Conservation (phyloP, 1,140 invertebrate genomes). For the Drosophila jambulina region DNA sequence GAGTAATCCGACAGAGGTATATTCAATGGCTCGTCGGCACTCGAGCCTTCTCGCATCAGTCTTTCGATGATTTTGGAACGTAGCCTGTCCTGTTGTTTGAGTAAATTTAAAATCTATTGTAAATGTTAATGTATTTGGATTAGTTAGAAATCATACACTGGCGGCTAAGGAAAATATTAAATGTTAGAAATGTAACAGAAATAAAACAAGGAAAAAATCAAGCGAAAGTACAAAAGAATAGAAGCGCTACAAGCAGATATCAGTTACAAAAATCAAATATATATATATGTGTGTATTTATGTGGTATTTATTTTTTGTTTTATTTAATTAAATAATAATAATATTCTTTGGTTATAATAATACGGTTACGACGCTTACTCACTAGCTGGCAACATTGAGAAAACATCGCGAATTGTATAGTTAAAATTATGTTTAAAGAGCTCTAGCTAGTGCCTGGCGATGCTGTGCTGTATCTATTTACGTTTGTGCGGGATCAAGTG, state of each 20-base stretch:
- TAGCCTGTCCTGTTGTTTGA: constrained; percentile 88
- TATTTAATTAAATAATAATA: constrained; percentile 47
- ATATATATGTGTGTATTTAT: constrained; percentile 2
- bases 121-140: constrained; percentile 80
- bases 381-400: constrained; percentile 28
- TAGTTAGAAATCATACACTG: constrained; percentile 69
- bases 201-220: background rate
- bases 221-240: background rate
- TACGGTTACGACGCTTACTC: constrained; percentile 40
- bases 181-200: constrained; percentile 6
- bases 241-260: background rate
- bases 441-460: constrained; percentile 33
- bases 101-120: constrained; percentile 84
- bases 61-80: constrained; percentile 92
- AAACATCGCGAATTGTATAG: constrained; percentile 17
- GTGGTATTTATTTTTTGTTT: constrained; percentile 24
- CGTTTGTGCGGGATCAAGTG: constrained; percentile 25
- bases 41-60: constrained; percentile 93
- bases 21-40: constrained; percentile 94
- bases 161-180: constrained; percentile 38
- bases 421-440: constrained; percentile 11
- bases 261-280: constrained; percentile 1
- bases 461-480: constrained; percentile 45
- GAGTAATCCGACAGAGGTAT: constrained; percentile 94
- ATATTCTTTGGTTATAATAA: constrained; percentile 36